Base-by-base conservation (phyloP, 37 sponge, comb jelly and placozoan species). In the Cliona cf. orientalis region DNA sequence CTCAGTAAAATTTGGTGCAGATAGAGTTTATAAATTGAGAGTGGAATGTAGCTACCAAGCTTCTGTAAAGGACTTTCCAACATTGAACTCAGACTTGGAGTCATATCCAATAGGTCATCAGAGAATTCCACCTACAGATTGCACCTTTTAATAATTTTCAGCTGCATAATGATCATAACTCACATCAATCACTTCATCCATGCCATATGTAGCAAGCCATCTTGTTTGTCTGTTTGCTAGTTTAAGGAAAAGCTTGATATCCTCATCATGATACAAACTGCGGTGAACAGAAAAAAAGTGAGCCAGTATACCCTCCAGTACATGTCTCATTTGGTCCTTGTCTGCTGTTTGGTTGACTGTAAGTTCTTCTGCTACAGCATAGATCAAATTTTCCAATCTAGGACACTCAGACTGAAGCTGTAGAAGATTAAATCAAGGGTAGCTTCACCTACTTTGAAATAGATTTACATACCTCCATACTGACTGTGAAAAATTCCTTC, bases 251-350 rank as follows among this genome's bases (percentile, higher is more conserved):
- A 82, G 86, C 42, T 33, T 7, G 22, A 74, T 64, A 62, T 91
- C 91, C 25, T 81, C 32, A 1, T 57, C 35, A 26, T 75, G 66
- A 46, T 71, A 68, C 17, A 17, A 38, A 23, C 66, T 59, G 31
- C 59, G 80, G 33, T 81, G 59, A 12, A 33, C 31, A n/a, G 91
- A 80, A 73, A 91, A 91, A 78, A 77, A 87, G 46, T 87, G 87
- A 19, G 66, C 65, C 7, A 87, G 46, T 22, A 80, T 58, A 1
- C 87, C 87, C 46, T 87, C 87, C 26, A 70, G 25, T 46, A 71
- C 12, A 0, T 28, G 56, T 26, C 65, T 44, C 46, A 45, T 49
- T 44, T 45, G 43, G 45, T 42, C 3, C 21, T 43, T 6, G 40
- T 78, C 65, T 66, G 35, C 42, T 5, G 9, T 46, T 65, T 42